Evolutionary conservation across 2,888 invertebrate genomes (phyloP), one percentile per base, ranked within the genome.

Genomic region (Cenopis cana): DNA sequence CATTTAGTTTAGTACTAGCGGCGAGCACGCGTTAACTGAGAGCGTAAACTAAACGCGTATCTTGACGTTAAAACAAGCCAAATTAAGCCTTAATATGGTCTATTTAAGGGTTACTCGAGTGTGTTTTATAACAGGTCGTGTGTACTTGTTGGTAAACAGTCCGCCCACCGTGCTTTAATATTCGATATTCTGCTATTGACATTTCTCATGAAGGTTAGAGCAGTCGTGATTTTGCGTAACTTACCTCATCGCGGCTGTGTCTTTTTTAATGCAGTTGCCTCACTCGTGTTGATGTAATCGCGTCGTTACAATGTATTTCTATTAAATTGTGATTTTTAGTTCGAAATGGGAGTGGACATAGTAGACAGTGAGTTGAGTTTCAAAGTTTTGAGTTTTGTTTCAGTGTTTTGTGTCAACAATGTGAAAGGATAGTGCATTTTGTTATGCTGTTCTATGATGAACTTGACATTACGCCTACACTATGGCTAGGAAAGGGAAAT

Each of bases 171-270:
- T 72, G 69, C 73, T 68, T 76, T 69, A 74, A 69, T 79, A 80
- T 81, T 83, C 85, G 84, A 85, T 84, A 87, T 84, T 83, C 82
- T 82, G 87, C 86, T 91, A 91, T 93, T 92, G 92, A 92, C 93
- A 92, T 93, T 92, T 89, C 87, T 84, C 83, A 83, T 85, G 91
- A 93, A 92, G 92, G 92, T 87, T 89, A 87, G 67, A 54, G 74
- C 76, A 81, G 89, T 91, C 90, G 91, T 91, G 91, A 89, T 91
- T 92, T 91, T 91, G 92, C 90, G 91, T 90, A 91, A 92, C 87
- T 85, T 81, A 83, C 84, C 84, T 81, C 84, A 85, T 81, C 86
- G 84, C 85, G 82, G 81, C 77, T 74, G 81, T 84, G 80, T 80
- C 84, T 88, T 89, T 88, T 89, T 88, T 84, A 71, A 66, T 67